Evolutionary conservation across 2,888 invertebrate species (phyloP).

Genomic region (Lymantria dispar): DNA sequence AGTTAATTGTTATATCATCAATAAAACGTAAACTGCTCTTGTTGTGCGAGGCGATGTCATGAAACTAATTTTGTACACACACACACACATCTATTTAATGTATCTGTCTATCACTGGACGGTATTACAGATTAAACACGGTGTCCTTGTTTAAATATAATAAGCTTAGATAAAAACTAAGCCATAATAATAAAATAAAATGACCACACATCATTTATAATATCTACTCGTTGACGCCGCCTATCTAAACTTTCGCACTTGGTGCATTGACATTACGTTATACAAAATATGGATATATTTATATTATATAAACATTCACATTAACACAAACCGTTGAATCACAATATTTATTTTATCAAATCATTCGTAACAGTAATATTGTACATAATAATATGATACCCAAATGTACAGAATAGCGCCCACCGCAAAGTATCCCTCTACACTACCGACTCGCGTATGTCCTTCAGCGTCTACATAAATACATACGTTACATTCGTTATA

Average conservation of each 20-base stretch:
- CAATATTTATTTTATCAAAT: constrained; percentile 47
- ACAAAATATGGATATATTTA: constrained; percentile 36
- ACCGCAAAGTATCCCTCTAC: constrained; percentile 11
- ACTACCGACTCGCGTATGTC: neutral
- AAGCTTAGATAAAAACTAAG: constrained; percentile 39
- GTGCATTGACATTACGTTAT: constrained; percentile 63
- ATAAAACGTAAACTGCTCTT: constrained; percentile 26
- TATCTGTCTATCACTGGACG: constrained; percentile 67
- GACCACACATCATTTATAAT: constrained; percentile 46
- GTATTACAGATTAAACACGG: constrained; percentile 68
- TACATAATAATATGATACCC: constrained; percentile 5
- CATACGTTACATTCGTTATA: neutral
- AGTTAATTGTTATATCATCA: constrained; percentile 28
- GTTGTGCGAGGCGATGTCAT: constrained; percentile 36
- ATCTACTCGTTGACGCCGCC: constrained; percentile 66
- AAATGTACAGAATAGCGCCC: constrained; percentile 22
- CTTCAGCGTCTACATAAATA: constrained; percentile 3
- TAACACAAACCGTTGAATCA: constrained; percentile 66
- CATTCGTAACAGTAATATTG: constrained; percentile 24
- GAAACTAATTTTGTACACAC: constrained; percentile 28
- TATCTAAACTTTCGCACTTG: constrained; percentile 70
- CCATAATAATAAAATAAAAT: constrained; percentile 46
- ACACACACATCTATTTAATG: constrained; percentile 17
- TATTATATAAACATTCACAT: constrained; percentile 48
- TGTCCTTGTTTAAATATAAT: constrained; percentile 42